Base-by-base conservation (phyloP, 1,140 invertebrate species). In the Heliconius eleuchia region DNA sequence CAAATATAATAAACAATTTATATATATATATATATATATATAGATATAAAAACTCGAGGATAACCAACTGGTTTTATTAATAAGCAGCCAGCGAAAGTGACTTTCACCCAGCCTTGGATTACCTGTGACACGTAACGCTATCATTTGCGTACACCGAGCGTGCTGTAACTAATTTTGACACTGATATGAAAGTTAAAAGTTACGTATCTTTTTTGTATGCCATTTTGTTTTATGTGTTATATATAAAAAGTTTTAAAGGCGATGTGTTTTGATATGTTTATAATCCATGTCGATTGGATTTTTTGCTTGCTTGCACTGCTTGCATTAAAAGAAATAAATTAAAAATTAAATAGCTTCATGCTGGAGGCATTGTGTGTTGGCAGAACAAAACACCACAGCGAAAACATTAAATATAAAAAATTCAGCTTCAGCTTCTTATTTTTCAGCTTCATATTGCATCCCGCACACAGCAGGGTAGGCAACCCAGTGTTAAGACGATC, bases 21-120 rank as follows among this genome's bases (percentile, higher is more conserved):
- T 71, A 16, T 37, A 37, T 37, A 37, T 34, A 34, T 7, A 39
- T 30, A 71, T 71, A 16, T 37, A 37, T 37, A 37, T 34, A 34
- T 7, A 39, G 34, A 78, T 78, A 77, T 79, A 79, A 80, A 83
- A 81, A 77, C 74, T 60, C 30, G 76, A 81, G 84, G 79, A 85
- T 83, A 83, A 81, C 76, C 74, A 85, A 85, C 84, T 81, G 78
- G 81, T 85, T 85, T 37, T 37, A 37, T 37, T 83, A 82, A 82
- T 82, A 83, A 82, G 80, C 80, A 72, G 18, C 79, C 39, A 82
- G 86, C 80, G 86, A 87, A 85, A 87, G 86, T 81, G 57, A 84
- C 86, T 87, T 87, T 87, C 86, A 82, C 86, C 83, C 76, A 84
- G 83, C 84, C 84, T 85, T 83, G 84, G 83, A 84, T 85, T 85